Evolutionary conservation across 2,797 vertebrate genomes (phyloP).

Genomic region (Macropodus opercularis): DNA sequence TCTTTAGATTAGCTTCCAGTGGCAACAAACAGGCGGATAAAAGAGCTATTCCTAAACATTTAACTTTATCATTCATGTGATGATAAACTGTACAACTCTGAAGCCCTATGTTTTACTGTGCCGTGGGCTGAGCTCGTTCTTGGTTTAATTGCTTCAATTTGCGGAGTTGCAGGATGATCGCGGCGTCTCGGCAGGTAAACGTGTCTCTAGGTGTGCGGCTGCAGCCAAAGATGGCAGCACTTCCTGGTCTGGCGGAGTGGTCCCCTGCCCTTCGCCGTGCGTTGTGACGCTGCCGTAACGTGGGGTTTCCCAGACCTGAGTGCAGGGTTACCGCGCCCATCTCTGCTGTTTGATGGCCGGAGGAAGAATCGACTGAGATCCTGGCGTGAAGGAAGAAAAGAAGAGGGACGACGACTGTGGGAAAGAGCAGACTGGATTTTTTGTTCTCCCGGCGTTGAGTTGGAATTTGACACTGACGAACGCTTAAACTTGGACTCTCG

Average conservation of each 20-base stretch:
- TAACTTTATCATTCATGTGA: no score
- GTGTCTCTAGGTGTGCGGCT: conserved; percentile 9
- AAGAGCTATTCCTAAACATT: no score
- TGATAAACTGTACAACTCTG: no score
- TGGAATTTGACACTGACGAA: conserved; percentile 60
- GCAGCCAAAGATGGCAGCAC: conserved; percentile 71
- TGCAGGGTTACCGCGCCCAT: conserved; percentile 90
- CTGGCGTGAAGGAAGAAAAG: conserved; percentile 74
- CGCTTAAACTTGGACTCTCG: conserved; percentile 52
- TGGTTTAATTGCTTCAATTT: not conserved
- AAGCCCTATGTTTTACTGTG: not conserved
- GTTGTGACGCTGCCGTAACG: conserved; percentile 83
- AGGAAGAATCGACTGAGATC: conserved; percentile 83
- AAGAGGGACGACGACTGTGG: conserved; percentile 75
- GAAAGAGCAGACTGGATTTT: conserved; percentile 69
- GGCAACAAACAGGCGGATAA: no score
- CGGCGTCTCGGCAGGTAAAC: conserved; percentile 18
- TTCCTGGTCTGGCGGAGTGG: conserved; percentile 69
- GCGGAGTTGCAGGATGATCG: not conserved
- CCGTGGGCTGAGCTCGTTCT: not conserved
- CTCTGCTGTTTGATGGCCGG: conserved; percentile 87
- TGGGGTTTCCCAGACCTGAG: conserved; percentile 87
- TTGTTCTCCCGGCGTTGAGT: conserved; percentile 53
- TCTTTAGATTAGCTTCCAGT: no score
- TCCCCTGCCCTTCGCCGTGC: conserved; percentile 75